Conservation (phyloP, 1,140 invertebrate species). For the Yoshiicerus persimilis region DNA sequence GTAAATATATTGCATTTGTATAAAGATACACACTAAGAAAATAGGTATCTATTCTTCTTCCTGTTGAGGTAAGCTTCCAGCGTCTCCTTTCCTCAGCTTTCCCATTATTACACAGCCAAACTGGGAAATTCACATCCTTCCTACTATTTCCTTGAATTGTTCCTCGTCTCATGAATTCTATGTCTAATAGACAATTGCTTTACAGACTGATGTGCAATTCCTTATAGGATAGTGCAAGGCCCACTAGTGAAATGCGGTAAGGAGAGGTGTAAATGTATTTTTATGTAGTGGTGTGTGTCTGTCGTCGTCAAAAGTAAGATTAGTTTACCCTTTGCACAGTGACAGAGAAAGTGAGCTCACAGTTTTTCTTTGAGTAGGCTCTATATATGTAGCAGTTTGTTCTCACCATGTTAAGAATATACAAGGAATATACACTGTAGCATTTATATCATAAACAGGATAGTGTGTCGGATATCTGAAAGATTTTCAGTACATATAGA, state of each 20-base stretch:
- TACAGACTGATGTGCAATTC: background rate
- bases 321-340: background rate
- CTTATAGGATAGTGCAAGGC: too few relatives aligned
- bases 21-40: background rate
- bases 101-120: background rate
- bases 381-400: background rate
- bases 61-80: background rate
- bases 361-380: background rate
- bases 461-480: background rate
- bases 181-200: background rate
- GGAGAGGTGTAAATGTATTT: background rate
- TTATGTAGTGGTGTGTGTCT: background rate
- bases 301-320: background rate
- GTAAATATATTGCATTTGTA: too few relatives aligned
- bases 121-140: background rate
- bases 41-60: background rate
- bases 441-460: too few relatives aligned
- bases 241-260: background rate
- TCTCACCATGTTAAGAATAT: background rate
- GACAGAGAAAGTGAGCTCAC: background rate
- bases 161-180: background rate
- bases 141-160: background rate
- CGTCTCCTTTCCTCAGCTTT: background rate
- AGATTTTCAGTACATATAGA: background rate
- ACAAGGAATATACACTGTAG: background rate